Evolutionary conservation across 2,888 invertebrate genomes (phyloP).

Genomic region (Lithodes maja): DNA sequence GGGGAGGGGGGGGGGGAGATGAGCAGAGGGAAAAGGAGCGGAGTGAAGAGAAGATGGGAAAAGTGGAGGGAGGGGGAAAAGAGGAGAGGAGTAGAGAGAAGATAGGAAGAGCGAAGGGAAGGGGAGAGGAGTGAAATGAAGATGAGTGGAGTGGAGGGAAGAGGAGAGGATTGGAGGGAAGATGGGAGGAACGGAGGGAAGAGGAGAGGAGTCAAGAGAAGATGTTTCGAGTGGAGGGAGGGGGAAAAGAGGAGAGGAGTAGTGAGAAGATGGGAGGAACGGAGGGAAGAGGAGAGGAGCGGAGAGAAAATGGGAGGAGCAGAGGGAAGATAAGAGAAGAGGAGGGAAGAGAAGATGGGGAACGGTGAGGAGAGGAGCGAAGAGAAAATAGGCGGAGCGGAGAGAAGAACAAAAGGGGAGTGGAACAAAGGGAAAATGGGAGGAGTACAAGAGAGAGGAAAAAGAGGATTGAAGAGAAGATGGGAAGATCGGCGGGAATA

Average conservation of each 20-base stretch:
- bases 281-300: neutral
- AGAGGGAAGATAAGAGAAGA: neutral
- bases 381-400: neutral
- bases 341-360: neutral
- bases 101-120: neutral
- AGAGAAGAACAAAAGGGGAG: neutral
- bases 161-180: neutral
- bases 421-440: neutral
- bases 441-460: neutral
- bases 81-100: neutral
- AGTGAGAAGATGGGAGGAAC: neutral
- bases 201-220: neutral
- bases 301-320: neutral
- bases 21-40: neutral
- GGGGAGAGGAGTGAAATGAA: neutral
- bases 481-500: neutral
- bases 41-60: neutral
- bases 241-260: neutral
- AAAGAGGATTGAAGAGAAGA: neutral
- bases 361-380: neutral
- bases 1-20: neutral
- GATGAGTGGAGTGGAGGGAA: neutral
- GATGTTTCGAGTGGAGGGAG: neutral
- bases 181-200: neutral
- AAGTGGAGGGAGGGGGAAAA: neutral